Conservation (phyloP, 1,140 invertebrate genomes). For the Drosophila malerkotliana region DNA sequence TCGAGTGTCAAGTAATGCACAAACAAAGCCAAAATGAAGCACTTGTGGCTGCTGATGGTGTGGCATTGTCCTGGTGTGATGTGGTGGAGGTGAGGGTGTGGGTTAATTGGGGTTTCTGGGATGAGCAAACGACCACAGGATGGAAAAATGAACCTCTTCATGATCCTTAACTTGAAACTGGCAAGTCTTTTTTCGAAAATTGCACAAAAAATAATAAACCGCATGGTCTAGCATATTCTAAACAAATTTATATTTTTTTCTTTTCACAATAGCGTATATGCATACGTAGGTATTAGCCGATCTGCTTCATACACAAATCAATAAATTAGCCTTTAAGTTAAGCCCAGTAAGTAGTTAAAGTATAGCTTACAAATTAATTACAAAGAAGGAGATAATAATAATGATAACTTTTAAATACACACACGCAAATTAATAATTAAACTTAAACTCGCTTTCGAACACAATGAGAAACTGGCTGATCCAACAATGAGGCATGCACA, state of each 20-base stretch:
- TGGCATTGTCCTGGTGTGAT: conserved; percentile 11
- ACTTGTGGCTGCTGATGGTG: conserved; percentile 19
- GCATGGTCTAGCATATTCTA: conserved; percentile 18
- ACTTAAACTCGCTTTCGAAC: conserved; percentile 36
- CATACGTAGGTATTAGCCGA: conserved; percentile 29
- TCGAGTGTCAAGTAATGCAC: conserved; percentile 25
- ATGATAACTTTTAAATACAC: conserved; percentile 36
- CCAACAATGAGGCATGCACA: conserved; percentile 32
- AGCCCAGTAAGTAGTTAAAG: conserved; percentile 53
- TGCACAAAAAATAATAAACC: conserved; percentile 28
- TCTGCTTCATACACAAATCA: conserved; percentile 45
- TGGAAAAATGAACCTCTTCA: conserved; percentile 1
- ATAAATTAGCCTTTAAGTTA: conserved; percentile 70
- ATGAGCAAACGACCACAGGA: conserved; percentile 31
- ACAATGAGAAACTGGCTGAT: conserved; percentile 51
- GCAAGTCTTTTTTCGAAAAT: conserved; percentile 28
- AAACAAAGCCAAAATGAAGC: conserved; percentile 47
- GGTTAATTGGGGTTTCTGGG: conserved; percentile 16
- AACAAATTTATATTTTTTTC: conserved; percentile 30
- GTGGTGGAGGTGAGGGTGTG: conserved; percentile 10
- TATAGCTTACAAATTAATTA: conserved; percentile 50
- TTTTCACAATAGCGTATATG: conserved; percentile 27
- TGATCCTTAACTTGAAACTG: conserved; percentile 5
- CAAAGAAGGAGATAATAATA: conserved; percentile 57
- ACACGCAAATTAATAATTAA: conserved; percentile 48